A percentile compares a stretch with the other conserved stretches of the same genome.
Evolutionary conservation across 2,113 vertebrate genomes (phyloP).

Genomic region (Chaetodon auriga): DNA sequence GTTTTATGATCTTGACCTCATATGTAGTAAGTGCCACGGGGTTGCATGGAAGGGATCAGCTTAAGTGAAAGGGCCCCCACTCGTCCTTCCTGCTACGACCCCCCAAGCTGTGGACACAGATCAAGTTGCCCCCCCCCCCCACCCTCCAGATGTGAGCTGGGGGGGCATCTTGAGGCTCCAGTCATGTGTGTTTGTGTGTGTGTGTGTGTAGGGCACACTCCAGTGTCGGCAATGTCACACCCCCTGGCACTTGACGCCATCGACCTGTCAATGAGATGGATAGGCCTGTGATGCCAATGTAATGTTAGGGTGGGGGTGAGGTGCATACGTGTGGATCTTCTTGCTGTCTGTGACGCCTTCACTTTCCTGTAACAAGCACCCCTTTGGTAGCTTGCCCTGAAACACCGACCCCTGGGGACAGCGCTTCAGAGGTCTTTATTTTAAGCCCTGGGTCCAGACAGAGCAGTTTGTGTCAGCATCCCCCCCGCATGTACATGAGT

Average conservation of each 20-base stretch:
- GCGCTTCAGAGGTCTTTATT: conserved; percentile 72
- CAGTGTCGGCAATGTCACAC: conserved; percentile 80
- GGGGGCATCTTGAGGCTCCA: conserved; percentile 41
- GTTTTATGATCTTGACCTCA: conserved; percentile 81
- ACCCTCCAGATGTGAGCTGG: conserved; percentile 81
- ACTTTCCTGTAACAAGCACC: conserved; percentile 57
- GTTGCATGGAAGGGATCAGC: conserved; percentile 67
- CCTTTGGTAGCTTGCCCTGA: conserved; percentile 12
- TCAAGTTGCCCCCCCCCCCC: conserved; percentile 66
- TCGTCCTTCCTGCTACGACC: conserved; percentile 63
- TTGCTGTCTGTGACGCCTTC: conserved; percentile 61
- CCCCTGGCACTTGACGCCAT: conserved; percentile 80
- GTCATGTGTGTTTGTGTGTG: conserved; percentile 53
- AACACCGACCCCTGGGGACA: conserved; percentile 7
- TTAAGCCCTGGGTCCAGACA: conserved; percentile 58
- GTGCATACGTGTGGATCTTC: conserved; percentile 52
- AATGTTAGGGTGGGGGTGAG: conserved; percentile 58
- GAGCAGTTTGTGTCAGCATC: conserved; percentile 44
- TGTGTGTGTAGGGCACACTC: conserved; percentile 69
- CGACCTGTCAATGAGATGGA: conserved; percentile 83
- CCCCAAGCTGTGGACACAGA: conserved; percentile 70
- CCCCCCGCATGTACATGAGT: conserved; percentile 8
- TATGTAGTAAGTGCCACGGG: conserved; percentile 73
- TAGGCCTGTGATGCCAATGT: conserved; percentile 70
- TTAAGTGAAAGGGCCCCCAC: conserved; percentile 78